Base-by-base conservation (phyloP, 1,140 invertebrate genomes). In the Xylocopa sonorina region DNA sequence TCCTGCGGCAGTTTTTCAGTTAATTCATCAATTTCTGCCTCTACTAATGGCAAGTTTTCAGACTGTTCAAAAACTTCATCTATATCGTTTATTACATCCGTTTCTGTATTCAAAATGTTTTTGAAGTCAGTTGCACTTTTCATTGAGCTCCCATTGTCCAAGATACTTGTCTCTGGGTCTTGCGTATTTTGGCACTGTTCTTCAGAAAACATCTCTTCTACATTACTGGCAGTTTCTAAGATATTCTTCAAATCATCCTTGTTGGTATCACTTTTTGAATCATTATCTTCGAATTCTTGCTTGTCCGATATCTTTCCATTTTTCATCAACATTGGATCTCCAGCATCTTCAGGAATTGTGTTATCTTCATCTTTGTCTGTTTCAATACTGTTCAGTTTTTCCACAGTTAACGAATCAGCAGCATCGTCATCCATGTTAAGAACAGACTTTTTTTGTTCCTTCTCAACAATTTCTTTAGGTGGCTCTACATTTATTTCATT, bases 131-230 rank as follows among this genome's bases (percentile, higher is more conserved):
- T 66, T 53, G 77, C 48, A 46, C 51, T 67, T 18, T n/a, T n/a
- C n/a, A n/a, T n/a, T n/a, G n/a, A n/a, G n/a, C 50, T 71, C 12
- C 76, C 82, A 68, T 83, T 67, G 43, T 83, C 69, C 4, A 82
- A 38, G 24, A 87, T 83, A 57, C 83, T 82, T 34, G 76, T 80
- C 29, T 86, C 67, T 10, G 85, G 77, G 62, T 87, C 77, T 55
- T 84, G 68, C n/a, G 75, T 80, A 55, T 67, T 80, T 74, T 80
- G 75, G n/a, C 34, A 75, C 68, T 71, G 69, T 60, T 81, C 67
- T 71, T 60, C 74, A 48, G 71, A 43, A 51, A 85, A 75, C 18
- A 80, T 73, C 29, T 82, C 68, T 57, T 66, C 62, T 6, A 74
- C 46, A 14, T 62, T 67, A 41, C 3, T 66, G 21, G 29, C 29